A percentile compares a stretch with the other conserved stretches of the same genome.
These are phyloP conservation scores for Athene noctua DNA, from an alignment of 2,113 vertebrate species.

Conservation along the genomic window DNA sequence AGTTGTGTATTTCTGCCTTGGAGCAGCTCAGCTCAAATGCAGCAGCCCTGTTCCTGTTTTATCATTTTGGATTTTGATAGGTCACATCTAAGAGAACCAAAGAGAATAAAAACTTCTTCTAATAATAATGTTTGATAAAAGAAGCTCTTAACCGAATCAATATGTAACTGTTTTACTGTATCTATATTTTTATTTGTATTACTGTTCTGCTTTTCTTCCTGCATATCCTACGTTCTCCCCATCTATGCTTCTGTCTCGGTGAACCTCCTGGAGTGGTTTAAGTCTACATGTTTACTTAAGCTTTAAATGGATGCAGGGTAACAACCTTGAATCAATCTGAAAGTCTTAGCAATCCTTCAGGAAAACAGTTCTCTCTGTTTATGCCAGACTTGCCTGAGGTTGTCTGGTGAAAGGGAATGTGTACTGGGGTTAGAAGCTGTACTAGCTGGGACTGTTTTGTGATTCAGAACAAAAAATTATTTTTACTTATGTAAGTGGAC, in stretches of 20 bases:
- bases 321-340: background rate
- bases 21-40: background rate
- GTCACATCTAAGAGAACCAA: background rate
- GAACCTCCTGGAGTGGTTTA: background rate
- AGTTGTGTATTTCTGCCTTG: background rate
- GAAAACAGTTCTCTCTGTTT: background rate
- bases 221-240: background rate
- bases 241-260: background rate
- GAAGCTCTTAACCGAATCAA: background rate
- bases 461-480: background rate
- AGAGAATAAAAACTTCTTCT: background rate
- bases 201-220: background rate
- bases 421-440: background rate
- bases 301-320: background rate
- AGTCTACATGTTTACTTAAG: background rate
- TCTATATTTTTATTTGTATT: background rate
- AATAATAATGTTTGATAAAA: background rate
- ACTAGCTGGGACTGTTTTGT: background rate
- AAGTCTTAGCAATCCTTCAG: background rate
- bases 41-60: background rate
- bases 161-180: background rate
- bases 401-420: background rate
- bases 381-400: background rate
- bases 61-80: background rate
- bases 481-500: background rate